Conservation (phyloP, 30 jellyfish, hydroid and myxozoan genomes). For the Chironex yamaguchii region DNA sequence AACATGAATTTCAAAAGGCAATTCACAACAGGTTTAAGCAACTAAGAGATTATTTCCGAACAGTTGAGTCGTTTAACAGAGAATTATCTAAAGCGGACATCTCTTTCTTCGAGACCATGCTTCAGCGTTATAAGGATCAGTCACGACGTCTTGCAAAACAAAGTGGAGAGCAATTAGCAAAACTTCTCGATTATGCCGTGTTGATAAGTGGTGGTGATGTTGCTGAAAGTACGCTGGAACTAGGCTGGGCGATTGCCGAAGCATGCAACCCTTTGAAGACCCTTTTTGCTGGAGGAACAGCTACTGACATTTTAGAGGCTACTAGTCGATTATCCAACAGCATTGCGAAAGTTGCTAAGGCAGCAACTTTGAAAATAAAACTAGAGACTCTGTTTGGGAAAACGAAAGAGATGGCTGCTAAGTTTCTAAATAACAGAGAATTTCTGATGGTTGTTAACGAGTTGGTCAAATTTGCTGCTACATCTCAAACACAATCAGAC, state of each 20-base stretch:
- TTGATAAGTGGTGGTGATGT: conserved; percentile 7
- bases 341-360: background rate
- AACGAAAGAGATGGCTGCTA: conserved; percentile 14
- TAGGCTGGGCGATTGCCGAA: conserved; percentile 41
- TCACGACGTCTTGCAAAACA: background rate
- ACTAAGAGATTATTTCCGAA: conserved; percentile 39
- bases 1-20: no score
- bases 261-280: conserved; percentile 63
- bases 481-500: conserved; percentile 24
- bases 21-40: no score
- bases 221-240: conserved; percentile 13
- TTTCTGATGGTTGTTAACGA: conserved; percentile 16
- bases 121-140: background rate
- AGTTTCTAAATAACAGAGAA: conserved; percentile 9
- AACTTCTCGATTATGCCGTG: conserved; percentile 13
- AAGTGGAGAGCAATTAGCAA: conserved; percentile 1
- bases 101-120: conserved; percentile 5
- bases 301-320: conserved; percentile 27
- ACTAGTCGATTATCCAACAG: background rate
- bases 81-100: conserved; percentile 50
- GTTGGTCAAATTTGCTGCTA: conserved; percentile 3
- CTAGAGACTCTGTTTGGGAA: conserved; percentile 18
- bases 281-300: conserved; percentile 37
- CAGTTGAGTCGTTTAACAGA: conserved; percentile 23
- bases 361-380: background rate